phyloP scores from a whole-genome alignment of 2,113 vertebrate species.

The Eptesicus fuscus region DNA sequence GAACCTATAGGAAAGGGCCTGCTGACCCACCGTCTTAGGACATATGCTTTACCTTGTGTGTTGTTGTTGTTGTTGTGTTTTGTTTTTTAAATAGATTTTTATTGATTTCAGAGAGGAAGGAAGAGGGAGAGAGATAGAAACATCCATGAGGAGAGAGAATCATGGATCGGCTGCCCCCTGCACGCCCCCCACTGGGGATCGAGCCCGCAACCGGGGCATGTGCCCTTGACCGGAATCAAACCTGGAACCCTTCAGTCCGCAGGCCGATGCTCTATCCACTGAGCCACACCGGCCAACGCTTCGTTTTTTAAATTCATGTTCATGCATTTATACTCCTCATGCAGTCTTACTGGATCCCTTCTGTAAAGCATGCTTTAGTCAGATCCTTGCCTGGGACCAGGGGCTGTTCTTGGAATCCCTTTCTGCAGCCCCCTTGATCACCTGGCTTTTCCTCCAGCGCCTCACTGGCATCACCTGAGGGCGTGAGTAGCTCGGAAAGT shows the following conservation, averaged over 20 bases:
- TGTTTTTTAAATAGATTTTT: too few species aligned
- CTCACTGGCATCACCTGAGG: not conserved
- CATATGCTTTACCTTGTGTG: not conserved
- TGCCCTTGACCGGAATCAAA: too few species aligned
- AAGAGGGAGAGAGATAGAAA: too few species aligned
- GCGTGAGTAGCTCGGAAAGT: not conserved
- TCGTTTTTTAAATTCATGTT: not conserved
- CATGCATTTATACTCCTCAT: not conserved
- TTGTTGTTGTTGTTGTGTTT: too few species aligned
- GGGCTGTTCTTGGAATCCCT: conserved; percentile 12
- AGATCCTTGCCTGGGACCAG: not conserved
- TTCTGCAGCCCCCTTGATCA: not conserved
- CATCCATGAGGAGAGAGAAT: too few species aligned
- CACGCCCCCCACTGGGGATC: too few species aligned
- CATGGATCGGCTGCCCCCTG: too few species aligned
- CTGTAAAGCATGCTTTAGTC: conserved; percentile 12
- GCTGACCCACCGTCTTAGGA: not conserved
- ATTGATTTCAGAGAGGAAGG: too few species aligned
- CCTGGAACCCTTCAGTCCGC: too few species aligned
- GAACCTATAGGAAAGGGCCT: not conserved
- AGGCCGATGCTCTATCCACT: too few species aligned
- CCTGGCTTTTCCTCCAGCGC: not conserved
- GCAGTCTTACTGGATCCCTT: conserved; percentile 1
- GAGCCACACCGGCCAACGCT: too few species aligned
- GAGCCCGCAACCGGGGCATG: accelerated